Evolutionary conservation across 2,797 vertebrate genomes (phyloP).

Genomic region (Bothrops alternatus): DNA sequence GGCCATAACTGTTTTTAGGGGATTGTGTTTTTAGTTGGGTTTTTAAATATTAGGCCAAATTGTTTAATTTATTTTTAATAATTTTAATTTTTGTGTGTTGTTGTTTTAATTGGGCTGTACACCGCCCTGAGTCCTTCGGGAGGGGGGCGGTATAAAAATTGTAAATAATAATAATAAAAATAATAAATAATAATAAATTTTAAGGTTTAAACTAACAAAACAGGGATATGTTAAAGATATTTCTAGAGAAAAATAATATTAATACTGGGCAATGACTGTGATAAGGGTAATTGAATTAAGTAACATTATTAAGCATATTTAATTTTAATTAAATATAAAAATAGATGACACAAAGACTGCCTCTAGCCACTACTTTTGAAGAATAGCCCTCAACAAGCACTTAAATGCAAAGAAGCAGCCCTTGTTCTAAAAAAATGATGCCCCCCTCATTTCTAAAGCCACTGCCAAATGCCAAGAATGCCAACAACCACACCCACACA

Average conservation of each 20-base stretch:
- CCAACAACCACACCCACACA: constrained; percentile 8
- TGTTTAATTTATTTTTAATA: no score
- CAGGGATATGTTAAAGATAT: background rate
- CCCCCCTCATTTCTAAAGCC: background rate
- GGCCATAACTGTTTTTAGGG: no score
- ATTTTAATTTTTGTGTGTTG: no score
- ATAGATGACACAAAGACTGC: background rate
- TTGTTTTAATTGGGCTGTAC: no score
- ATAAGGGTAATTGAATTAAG: background rate
- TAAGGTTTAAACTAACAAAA: background rate
- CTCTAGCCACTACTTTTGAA: background rate
- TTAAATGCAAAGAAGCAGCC: background rate
- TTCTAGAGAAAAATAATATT: background rate
- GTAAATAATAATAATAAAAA: no score
- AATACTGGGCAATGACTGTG: background rate
- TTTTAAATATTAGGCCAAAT: no score
- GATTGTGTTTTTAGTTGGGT: no score
- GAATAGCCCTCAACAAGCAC: background rate
- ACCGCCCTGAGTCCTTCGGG: no score
- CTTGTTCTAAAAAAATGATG: background rate
- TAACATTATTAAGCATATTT: background rate
- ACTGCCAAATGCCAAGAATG: constrained; percentile 13
- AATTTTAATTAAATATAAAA: background rate
- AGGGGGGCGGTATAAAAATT: no score
- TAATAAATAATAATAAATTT: no score